Base-by-base conservation (phyloP, 37 sponge, comb jelly and placozoan species). In the Bolinopsis microptera region DNA sequence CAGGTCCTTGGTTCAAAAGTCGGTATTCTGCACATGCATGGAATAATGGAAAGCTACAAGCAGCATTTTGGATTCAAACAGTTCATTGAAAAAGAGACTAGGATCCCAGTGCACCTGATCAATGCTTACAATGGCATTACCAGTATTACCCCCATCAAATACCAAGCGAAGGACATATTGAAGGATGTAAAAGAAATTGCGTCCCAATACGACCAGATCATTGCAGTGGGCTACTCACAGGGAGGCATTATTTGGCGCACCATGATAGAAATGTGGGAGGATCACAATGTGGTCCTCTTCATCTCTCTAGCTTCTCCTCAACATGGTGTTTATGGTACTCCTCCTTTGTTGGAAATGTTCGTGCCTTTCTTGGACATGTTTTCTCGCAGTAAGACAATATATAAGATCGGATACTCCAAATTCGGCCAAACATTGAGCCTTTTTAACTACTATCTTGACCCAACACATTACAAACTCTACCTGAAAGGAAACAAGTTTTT, bases 1-100 rank as follows among this genome's bases (percentile, higher is more conserved):
- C 13, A 48, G 5, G 61, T 13, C 61, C 61, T 72, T 5, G 75
- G 22, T 8, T 8, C 75, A 8, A 72, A 72, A 28, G 75, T 72
- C 26, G 75, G 75, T n/a, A 72, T 72, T 30, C 2, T 72, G 22
- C 75, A 72, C 75, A 72, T 72, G 75, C 75, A 72, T n/a, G 75
- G 75, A 72, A 28, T 72, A 28, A 23, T 72, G 75, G 75, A 72
- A 72, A 28, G 75, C 5, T 21, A 72, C 75, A 3, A 72, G 5
- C 5, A 24, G 13, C 75, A 72, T 21, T 23, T 23, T 24, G 31
- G 31, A 30, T 72, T 72, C 26, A 72, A 72, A 28, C 5, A 72
- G 26, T 28, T 30, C 31, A 72, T 72, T 72, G 75, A 72, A 28
- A 72, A 28, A n/a, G 31, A 72, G 26, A n/a, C 31, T 3, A n/a